Conservation (phyloP, 2,113 vertebrate species). For the Okapia johnstoni region DNA sequence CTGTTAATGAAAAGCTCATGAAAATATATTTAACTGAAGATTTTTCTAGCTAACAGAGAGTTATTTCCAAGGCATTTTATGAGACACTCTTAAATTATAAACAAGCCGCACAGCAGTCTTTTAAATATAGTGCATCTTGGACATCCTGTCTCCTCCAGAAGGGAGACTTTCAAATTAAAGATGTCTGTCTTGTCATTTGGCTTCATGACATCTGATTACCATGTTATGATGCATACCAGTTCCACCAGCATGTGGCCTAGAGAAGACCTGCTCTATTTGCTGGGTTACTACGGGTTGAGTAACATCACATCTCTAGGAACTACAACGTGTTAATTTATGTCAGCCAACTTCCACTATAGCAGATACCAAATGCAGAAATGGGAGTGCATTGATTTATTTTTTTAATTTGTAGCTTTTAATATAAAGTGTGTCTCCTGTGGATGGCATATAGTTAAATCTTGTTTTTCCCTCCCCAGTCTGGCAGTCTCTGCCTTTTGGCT, state of each 20-base stretch:
- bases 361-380: not conserved
- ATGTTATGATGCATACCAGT: not conserved
- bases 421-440: not conserved
- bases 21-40: conserved; percentile 49
- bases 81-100: conserved; percentile 74
- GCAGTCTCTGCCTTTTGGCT: not conserved
- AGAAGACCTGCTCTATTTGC: not conserved
- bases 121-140: conserved; percentile 52
- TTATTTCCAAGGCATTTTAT: conserved; percentile 72
- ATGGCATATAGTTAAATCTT: not conserved
- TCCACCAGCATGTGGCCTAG: not conserved
- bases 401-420: not conserved
- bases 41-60: conserved; percentile 57
- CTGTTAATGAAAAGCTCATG: conserved; percentile 72
- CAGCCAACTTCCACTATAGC: not conserved
- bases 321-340: not conserved
- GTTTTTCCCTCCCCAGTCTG: not conserved
- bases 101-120: not conserved
- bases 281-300: not conserved
- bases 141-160: conserved; percentile 55
- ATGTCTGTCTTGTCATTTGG: conserved; percentile 1
- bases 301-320: not conserved
- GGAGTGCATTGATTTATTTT: not conserved
- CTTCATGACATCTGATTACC: not conserved
- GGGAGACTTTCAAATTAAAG: conserved; percentile 65